These are phyloP conservation scores for Podotricha telesiphe DNA, from an alignment of 2,888 invertebrate genomes.

Conservation along the genomic window DNA sequence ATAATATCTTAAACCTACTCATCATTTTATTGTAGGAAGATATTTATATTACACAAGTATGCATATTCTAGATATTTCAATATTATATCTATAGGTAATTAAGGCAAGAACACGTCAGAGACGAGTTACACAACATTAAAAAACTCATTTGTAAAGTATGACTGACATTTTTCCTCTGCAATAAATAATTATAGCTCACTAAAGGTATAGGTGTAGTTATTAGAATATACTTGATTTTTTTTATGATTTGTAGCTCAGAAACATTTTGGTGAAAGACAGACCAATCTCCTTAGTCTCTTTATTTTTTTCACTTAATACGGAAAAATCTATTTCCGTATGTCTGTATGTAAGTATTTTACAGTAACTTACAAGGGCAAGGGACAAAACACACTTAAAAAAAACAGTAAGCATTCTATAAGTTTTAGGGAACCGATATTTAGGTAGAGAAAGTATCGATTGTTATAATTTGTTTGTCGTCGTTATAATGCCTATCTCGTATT, in stretches of 20 bases:
- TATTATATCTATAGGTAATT: conserved; percentile 14
- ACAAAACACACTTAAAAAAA: too few relatives aligned
- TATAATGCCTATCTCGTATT: conserved; percentile 18
- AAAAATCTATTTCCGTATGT: too few relatives aligned
- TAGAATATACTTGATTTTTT: too few relatives aligned
- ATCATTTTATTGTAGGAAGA: not conserved
- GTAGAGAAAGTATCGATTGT: conserved; percentile 21
- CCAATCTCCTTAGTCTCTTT: too few relatives aligned
- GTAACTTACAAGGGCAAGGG: too few relatives aligned
- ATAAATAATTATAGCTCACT: not conserved
- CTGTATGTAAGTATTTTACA: too few relatives aligned
- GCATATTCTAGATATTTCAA: not conserved
- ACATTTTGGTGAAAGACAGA: too few relatives aligned
- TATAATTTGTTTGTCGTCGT: conserved; percentile 1
- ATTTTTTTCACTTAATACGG: too few relatives aligned
- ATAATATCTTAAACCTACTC: not conserved
- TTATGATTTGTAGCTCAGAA: too few relatives aligned
- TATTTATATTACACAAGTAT: not conserved
- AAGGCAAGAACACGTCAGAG: conserved; percentile 16
- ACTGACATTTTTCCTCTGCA: conserved; percentile 28
- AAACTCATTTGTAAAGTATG: conserved; percentile 17
- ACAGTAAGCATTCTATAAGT: not conserved
- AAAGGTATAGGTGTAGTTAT: not conserved
- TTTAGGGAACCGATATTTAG: not conserved
- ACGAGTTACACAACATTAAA: conserved; percentile 32